phyloP scores from a whole-genome alignment of 2,888 invertebrate genomes.

The Tinea trinotella region DNA sequence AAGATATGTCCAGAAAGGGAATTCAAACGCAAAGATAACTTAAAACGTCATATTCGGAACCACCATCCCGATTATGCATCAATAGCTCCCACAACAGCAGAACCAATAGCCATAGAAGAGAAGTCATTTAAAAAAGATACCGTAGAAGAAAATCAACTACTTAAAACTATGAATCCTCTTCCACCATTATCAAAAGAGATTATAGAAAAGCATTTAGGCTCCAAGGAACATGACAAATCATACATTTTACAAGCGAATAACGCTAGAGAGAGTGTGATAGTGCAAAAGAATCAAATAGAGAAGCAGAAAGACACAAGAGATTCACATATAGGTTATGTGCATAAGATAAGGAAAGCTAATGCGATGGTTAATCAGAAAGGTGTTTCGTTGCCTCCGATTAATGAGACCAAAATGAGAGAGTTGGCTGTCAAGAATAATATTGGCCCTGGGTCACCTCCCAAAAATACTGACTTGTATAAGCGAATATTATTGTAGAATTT shows the following conservation, averaged over 20 bases:
- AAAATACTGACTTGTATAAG: constrained; percentile 55
- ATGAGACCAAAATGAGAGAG: constrained; percentile 49
- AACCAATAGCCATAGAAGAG: not conserved
- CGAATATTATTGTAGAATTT: constrained; percentile 58
- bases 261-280: constrained; percentile 61
- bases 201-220: constrained; percentile 42
- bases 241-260: constrained; percentile 61
- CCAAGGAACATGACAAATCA: constrained; percentile 38
- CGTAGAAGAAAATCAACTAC: constrained; percentile 40
- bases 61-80: constrained; percentile 74
- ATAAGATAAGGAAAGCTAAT: constrained; percentile 59
- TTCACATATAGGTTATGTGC: constrained; percentile 45
- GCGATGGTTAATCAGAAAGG: constrained; percentile 35
- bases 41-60: constrained; percentile 82
- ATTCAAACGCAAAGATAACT: constrained; percentile 84
- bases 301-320: constrained; percentile 23
- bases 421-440: constrained; percentile 36
- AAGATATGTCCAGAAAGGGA: constrained; percentile 75
- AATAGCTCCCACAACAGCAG: constrained; percentile 25
- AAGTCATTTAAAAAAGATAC: constrained; percentile 17
- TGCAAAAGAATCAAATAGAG: constrained; percentile 27
- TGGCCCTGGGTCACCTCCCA: constrained; percentile 42
- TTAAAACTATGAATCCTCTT: constrained; percentile 48
- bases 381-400: constrained; percentile 51
- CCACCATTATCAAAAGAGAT: constrained; percentile 49